Evolutionary conservation across 2,888 invertebrate genomes (phyloP).

Genomic region (Trachelus iudaicus): DNA sequence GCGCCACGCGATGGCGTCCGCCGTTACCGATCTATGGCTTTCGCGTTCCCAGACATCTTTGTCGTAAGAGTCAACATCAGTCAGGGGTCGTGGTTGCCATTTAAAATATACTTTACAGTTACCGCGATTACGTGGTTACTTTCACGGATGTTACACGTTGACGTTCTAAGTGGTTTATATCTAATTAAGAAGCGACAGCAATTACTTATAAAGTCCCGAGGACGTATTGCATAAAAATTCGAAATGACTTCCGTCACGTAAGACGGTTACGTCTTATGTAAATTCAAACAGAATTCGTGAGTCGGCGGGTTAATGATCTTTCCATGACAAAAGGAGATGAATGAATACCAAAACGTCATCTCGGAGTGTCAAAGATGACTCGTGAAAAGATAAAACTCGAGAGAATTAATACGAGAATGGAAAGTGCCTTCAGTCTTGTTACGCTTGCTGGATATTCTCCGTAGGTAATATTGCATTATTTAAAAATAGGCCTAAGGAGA

Average conservation of each 20-base stretch:
- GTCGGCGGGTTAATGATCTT: neutral
- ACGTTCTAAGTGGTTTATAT: neutral
- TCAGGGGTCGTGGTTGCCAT: constrained; percentile 5
- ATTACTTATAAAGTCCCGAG: neutral
- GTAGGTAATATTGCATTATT: too few species aligned
- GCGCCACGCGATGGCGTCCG: constrained; percentile 29
- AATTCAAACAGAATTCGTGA: neutral
- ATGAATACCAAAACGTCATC: neutral
- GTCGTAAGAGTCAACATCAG: neutral
- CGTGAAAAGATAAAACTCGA: too few species aligned
- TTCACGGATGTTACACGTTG: neutral
- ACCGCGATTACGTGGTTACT: constrained; percentile 6
- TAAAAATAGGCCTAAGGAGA: too few species aligned
- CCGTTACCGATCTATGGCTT: constrained; percentile 29
- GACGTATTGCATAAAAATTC: neutral
- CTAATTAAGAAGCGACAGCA: neutral
- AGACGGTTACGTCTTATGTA: neutral
- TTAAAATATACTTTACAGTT: constrained; percentile 2
- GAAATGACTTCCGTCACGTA: neutral
- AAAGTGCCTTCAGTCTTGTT: too few species aligned
- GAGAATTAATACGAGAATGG: too few species aligned
- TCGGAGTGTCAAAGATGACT: neutral
- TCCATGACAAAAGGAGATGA: neutral
- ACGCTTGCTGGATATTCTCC: too few species aligned
- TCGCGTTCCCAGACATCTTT: neutral